Evolutionary conservation across 1,140 invertebrate species (phyloP).

Genomic region (Eupeodes corollae): DNA sequence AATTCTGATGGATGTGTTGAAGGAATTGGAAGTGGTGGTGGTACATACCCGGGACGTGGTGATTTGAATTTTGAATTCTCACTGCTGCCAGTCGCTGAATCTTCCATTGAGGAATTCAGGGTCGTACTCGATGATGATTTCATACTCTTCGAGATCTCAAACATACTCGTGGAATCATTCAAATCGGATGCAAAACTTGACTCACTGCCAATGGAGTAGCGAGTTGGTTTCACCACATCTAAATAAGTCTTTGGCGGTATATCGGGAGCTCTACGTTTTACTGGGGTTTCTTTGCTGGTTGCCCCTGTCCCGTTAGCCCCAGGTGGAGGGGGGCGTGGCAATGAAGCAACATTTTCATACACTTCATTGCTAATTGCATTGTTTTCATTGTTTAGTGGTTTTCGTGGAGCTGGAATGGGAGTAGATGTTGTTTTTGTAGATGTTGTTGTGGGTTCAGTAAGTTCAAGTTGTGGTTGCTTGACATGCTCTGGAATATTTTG

Average conservation of each 20-base stretch:
- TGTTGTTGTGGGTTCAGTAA: too few species aligned
- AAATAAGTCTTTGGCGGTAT: constrained; percentile 12
- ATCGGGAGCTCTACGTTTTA: constrained; percentile 6
- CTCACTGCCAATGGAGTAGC: constrained; percentile 26
- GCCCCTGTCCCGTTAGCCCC: constrained; percentile 3
- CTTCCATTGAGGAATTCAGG: constrained; percentile 20
- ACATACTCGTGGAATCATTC: background rate
- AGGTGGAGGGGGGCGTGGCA: background rate
- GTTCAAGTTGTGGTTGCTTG: too few species aligned
- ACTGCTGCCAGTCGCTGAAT: constrained; percentile 8
- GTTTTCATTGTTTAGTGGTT: too few species aligned
- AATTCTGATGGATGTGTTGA: too few species aligned
- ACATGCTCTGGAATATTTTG: too few species aligned
- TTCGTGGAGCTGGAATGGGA: too few species aligned
- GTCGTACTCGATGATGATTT: constrained; percentile 22
- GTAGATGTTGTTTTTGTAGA: too few species aligned
- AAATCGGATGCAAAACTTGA: background rate
- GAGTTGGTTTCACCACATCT: constrained; percentile 6
- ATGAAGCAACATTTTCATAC: background rate
- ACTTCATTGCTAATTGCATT: too few species aligned
- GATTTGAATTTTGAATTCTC: constrained; percentile 30
- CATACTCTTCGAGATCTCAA: constrained; percentile 5
- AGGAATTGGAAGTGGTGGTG: too few species aligned
- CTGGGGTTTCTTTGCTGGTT: constrained; percentile 3
- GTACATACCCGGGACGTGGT: constrained; percentile 34